These are phyloP conservation scores for Pluvianellus socialis DNA, from an alignment of 2,113 vertebrate species.

Conservation along the genomic window DNA sequence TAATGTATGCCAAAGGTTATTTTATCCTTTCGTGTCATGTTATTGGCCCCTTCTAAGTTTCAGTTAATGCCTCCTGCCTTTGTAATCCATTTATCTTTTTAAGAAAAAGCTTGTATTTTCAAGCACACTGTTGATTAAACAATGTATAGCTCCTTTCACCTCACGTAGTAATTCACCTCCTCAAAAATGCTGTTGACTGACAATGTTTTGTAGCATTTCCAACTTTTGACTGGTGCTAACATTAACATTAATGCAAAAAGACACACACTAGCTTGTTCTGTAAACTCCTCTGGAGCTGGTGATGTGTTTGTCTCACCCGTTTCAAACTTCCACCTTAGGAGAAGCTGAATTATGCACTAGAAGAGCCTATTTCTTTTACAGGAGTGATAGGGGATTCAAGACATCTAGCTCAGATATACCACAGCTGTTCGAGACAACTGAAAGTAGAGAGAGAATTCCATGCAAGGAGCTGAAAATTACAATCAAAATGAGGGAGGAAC, in stretches of 20 bases:
- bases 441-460: neutral
- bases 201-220: neutral
- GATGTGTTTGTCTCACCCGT: neutral
- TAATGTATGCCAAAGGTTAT: constrained; percentile 27
- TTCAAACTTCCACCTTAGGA: neutral
- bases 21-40: constrained; percentile 50
- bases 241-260: neutral
- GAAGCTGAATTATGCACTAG: neutral
- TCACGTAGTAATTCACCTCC: neutral
- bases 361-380: neutral
- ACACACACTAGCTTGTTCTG: neutral
- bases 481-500: neutral
- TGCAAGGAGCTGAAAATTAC: neutral
- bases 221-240: neutral
- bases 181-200: neutral
- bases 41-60: constrained; percentile 19
- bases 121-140: constrained; percentile 52
- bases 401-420: neutral
- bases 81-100: constrained; percentile 60
- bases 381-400: neutral
- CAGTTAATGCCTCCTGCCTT: constrained; percentile 28
- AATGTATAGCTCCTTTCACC: neutral
- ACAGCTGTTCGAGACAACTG: neutral
- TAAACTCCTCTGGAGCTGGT: neutral
- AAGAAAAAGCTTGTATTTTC: constrained; percentile 43